phyloP scores from a whole-genome alignment of 1,140 invertebrate species.

The Pantala flavescens region DNA sequence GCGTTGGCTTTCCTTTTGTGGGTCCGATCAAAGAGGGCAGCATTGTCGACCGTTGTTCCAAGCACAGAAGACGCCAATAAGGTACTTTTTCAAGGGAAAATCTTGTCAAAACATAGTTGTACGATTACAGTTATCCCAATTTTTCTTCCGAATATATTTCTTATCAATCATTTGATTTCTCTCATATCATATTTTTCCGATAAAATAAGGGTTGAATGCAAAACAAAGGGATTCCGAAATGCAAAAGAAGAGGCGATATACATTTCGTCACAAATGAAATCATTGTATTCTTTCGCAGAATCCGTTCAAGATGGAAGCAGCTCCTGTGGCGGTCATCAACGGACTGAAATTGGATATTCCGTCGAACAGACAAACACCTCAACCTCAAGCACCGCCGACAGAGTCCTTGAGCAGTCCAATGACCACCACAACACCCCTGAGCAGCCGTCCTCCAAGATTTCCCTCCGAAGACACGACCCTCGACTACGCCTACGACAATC shows the following conservation, averaged over 20 bases:
- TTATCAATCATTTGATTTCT: too few relatives aligned
- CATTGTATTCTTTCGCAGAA: background rate
- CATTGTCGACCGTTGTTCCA: too few relatives aligned
- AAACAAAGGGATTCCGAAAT: too few relatives aligned
- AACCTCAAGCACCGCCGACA: background rate
- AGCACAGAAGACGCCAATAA: too few relatives aligned
- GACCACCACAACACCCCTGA: slow-evolving; percentile 43
- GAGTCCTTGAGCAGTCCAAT: slow-evolving; percentile 35
- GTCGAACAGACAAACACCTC: background rate
- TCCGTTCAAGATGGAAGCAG: background rate
- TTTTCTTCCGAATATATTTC: too few relatives aligned
- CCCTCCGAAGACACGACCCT: slow-evolving; percentile 55
- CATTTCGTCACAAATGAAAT: too few relatives aligned
- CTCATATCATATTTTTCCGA: too few relatives aligned
- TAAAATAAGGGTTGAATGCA: too few relatives aligned
- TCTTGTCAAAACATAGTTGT: too few relatives aligned
- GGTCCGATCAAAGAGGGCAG: background rate
- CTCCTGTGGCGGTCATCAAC: background rate
- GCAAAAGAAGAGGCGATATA: too few relatives aligned
- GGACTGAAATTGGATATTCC: background rate
- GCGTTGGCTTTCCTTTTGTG: background rate
- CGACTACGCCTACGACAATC: slow-evolving; percentile 59
- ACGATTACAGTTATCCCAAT: too few relatives aligned
- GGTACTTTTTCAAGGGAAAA: too few relatives aligned
- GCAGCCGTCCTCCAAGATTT: slow-evolving; percentile 30